phyloP scores from a whole-genome alignment of 2,113 vertebrate species.

The Genyomyrus donnyi region DNA sequence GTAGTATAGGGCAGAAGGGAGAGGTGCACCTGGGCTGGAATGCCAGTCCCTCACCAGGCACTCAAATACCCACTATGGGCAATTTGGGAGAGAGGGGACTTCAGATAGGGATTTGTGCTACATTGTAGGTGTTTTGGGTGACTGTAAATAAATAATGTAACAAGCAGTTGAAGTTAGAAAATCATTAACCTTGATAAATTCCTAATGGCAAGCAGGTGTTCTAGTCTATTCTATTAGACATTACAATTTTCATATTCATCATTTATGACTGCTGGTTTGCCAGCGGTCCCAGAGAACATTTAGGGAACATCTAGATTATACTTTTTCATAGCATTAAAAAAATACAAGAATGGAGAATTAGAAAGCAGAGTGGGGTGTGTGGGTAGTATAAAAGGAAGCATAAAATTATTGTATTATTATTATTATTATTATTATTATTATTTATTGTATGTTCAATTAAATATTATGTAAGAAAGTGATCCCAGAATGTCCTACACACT shows the following conservation, averaged over 20 bases:
- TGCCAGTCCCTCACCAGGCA: not conserved
- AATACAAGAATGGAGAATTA: not conserved
- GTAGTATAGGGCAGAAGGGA: not conserved
- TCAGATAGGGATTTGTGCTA: not conserved
- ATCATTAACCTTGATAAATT: constrained; percentile 4
- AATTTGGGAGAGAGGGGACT: not conserved
- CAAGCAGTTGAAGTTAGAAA: not conserved
- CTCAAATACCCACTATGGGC: not conserved
- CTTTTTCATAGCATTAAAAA: not conserved
- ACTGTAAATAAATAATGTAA: not conserved
- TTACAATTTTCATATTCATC: not conserved
- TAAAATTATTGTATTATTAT: not conserved
- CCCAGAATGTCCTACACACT: not conserved
- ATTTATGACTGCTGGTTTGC: not conserved
- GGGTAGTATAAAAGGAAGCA: not conserved
- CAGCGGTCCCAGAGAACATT: not conserved
- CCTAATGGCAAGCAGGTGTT: constrained; percentile 11
- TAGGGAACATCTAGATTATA: not conserved
- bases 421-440: not conserved
- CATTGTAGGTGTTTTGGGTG: not conserved
- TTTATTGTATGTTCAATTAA: not conserved
- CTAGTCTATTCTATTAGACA: not conserved
- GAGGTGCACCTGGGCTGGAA: not conserved
- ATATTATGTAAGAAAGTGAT: not conserved
- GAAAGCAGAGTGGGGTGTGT: not conserved